Base-by-base conservation (phyloP, 2,113 vertebrate species). In the Trematocara nigrifrons region DNA sequence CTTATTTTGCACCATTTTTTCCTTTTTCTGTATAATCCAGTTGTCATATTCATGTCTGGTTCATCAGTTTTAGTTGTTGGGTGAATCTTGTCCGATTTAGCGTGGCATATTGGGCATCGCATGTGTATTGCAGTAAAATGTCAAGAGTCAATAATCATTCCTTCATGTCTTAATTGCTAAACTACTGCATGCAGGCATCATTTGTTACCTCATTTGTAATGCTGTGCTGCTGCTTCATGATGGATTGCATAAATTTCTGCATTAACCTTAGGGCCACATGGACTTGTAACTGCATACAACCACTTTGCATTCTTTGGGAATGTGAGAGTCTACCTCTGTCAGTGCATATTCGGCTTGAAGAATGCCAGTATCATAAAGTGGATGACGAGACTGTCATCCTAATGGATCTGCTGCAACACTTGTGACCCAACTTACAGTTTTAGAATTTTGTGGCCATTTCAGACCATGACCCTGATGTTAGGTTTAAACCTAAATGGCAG, bases 401-500 rank as follows among this genome's bases (percentile, higher is more conserved):
- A 78, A 80, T 82, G 61, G 52, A 29, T 64, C 51, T 64, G 31
- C 40, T 79, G 59, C 78, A 56, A 76, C 35, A 81, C 42, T 84
- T 85, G 29, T 83, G 51, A 86, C 66, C 80, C 38, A 56, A 49
- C 79, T 81, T 80, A 49, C 53, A n/a, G n/a, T 81, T 91, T 86
- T 40, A 33, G 57, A 82, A 7, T 66, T 89, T 85, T 91, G 83
- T 89, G 82, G 86, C 84, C 89, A 91, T 93, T 90, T 92, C 89
- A 89, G 80, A 89, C 47, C 87, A 69, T 92, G 84, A 90, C 85
- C 87, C 84, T 85, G 47, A 89, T 88, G 69, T 88, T 86, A 74
- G 87, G 84, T 82, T 92, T 54, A 66, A 90, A 83, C 66, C 45
- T 59, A 93, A 90, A 92, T 91, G 93, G 87, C 91, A 93, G 86